Percentiles rank a stretch among this genome's conserved stretches.
These are phyloP conservation scores for Mionectes olivaceus DNA, from an alignment of 2,797 vertebrate genomes.

Conservation along the genomic window DNA sequence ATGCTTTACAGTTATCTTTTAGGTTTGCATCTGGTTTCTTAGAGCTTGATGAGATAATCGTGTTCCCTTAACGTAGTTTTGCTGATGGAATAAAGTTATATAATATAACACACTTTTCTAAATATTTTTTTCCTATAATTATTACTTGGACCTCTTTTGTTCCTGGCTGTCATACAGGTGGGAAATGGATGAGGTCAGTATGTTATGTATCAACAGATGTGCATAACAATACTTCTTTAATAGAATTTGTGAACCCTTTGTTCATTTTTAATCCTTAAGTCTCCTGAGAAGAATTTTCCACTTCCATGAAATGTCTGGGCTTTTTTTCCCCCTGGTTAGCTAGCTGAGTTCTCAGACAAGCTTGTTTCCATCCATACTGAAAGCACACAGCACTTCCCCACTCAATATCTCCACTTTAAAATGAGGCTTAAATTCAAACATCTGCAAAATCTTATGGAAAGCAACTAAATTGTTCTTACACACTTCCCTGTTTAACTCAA, in stretches of 20 bases:
- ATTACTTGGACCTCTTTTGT: neutral
- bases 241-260: neutral
- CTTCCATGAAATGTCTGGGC: neutral
- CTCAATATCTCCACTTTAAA: neutral
- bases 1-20: neutral
- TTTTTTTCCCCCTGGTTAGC: neutral
- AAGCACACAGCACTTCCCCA: neutral
- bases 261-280: slow-evolving; percentile 1
- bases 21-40: neutral
- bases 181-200: neutral
- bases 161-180: neutral
- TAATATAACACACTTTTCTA: neutral
- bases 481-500: neutral
- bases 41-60: neutral
- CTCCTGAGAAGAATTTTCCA: neutral
- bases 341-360: neutral
- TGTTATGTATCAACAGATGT: neutral
- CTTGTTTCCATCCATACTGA: neutral
- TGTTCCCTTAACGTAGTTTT: neutral
- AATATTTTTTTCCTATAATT: neutral
- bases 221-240: neutral
- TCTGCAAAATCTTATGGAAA: neutral
- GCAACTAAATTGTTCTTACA: neutral
- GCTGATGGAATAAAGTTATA: neutral
- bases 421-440: neutral